These are phyloP conservation scores for Drosophila subsilvestris DNA, from an alignment of 2,888 invertebrate genomes.

Conservation along the genomic window DNA sequence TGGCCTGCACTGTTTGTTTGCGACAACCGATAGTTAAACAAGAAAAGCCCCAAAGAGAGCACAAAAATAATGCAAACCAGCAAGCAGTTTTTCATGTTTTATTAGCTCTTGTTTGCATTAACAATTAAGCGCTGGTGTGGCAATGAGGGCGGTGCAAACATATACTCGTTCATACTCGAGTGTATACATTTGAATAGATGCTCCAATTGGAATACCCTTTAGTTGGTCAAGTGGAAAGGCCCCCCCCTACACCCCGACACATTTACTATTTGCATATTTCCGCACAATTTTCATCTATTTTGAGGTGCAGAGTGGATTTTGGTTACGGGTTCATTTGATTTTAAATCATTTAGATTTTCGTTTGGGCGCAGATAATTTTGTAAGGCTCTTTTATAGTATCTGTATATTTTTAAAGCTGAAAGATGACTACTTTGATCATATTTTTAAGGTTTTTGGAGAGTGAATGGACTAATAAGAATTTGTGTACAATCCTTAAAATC, in stretches of 20 bases:
- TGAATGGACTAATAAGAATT: too few species aligned
- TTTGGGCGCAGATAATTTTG: not conserved
- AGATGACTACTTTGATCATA: accelerated
- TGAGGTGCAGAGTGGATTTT: not conserved
- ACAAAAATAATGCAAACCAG: not conserved
- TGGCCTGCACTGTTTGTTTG: constrained; percentile 21
- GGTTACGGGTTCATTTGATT: not conserved
- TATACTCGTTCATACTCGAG: not conserved
- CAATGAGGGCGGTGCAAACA: not conserved
- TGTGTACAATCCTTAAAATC: too few species aligned
- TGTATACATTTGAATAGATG: constrained; percentile 6
- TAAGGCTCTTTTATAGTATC: too few species aligned
- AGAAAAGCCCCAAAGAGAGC: constrained; percentile 17
- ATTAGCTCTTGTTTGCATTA: constrained; percentile 41
- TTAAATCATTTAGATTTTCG: not conserved
- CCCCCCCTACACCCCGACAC: not conserved
- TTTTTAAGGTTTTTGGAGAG: too few species aligned
- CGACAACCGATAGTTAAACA: constrained; percentile 67
- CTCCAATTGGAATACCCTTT: not conserved
- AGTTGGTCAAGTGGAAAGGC: not conserved
- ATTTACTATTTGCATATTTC: not conserved
- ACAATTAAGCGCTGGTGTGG: constrained; percentile 32
- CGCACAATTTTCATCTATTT: not conserved
- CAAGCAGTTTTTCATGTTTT: constrained; percentile 35
- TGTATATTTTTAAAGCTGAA: not conserved